Conservation (phyloP, 2,113 vertebrate species). For the Mungos mungo region DNA sequence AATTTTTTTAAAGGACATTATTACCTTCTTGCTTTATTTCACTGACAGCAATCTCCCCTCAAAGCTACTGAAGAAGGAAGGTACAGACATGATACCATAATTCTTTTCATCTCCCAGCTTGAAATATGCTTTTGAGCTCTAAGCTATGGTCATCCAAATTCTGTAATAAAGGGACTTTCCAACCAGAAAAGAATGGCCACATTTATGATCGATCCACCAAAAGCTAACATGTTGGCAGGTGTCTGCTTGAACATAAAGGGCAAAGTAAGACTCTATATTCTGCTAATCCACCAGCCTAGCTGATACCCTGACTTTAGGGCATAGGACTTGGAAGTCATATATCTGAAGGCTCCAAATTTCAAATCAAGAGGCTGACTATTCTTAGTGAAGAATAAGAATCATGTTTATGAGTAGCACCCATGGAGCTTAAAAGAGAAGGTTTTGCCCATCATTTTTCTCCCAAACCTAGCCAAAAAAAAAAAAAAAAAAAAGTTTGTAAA, state of each 20-base stretch:
- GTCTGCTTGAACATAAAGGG: not conserved
- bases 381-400: not conserved
- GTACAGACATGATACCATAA: not conserved
- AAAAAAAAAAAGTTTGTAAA: not conserved
- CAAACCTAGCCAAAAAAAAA: not conserved
- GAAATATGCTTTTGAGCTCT: not conserved
- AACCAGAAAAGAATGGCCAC: not conserved
- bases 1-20: not conserved
- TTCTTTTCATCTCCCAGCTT: not conserved
- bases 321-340: not conserved
- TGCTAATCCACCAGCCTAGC: not conserved
- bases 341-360: not conserved
- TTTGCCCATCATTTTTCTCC: not conserved
- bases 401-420: not conserved
- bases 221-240: not conserved
- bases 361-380: not conserved
- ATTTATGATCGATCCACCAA: not conserved
- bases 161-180: not conserved
- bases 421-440: not conserved
- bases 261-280: not conserved
- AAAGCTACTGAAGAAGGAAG: not conserved
- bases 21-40: not conserved
- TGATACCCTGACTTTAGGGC: not conserved
- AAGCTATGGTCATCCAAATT: not conserved
- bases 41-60: not conserved